Base-by-base conservation (phyloP, 30 jellyfish, hydroid and myxozoan species). In the Morbakka virulenta region DNA sequence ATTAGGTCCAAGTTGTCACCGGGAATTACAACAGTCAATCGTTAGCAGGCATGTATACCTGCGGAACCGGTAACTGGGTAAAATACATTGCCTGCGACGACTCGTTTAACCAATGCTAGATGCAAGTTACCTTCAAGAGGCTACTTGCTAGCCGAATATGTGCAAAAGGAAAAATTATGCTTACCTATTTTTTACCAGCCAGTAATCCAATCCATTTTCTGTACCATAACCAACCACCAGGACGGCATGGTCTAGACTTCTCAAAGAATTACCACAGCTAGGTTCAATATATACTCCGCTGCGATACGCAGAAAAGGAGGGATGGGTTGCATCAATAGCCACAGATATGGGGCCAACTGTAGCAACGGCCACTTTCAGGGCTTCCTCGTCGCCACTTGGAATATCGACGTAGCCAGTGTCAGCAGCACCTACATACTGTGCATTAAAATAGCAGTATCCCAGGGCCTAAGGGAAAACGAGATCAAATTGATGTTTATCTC, bases 151-250 rank as follows among this genome's bases (percentile, higher is more conserved):
- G n/a, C n/a, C n/a, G n/a, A n/a, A n/a, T n/a, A n/a, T n/a, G n/a
- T n/a, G n/a, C n/a, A n/a, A n/a, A n/a, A n/a, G n/a, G n/a, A n/a
- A n/a, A n/a, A n/a, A n/a, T n/a, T 6, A 41, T 25, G 4, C 68
- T 67, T 66, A 88, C 97, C 99, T 94, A 89, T 94, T 94, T 65
- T 94, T 94, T 34, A 94, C 99, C 24, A 94, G 83, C 97, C 97
- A 94, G 34, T 87, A 94, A 76, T 79, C 96, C 33, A 69, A 36
- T 0, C 97, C 96, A 76, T 83, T 84, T 50, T 94, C 99, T 0
- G 92, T 88, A 33, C 99, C 97, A 50, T 94, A 94, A 3, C 99
- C 99, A 77, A 94, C 99, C 63, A 94, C 95, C 63, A 94, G 69
- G 47, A 94, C 99, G 36, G 97, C 99, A 83, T 94, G 99, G 52